These are phyloP conservation scores for Aphaenogaster rudis DNA, from an alignment of 1,140 invertebrate genomes.

Conservation along the genomic window DNA sequence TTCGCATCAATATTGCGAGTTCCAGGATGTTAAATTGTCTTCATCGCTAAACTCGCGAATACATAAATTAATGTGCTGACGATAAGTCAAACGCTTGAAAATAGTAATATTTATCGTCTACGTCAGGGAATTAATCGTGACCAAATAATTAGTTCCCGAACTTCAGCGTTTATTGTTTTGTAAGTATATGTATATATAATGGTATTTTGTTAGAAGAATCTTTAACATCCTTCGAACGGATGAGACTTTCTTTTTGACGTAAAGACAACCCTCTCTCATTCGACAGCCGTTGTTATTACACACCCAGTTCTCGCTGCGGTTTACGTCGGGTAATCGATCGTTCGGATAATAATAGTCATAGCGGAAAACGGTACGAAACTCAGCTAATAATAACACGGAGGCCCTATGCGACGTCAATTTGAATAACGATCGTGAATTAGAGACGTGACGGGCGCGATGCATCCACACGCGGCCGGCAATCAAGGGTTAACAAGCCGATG, in stretches of 20 bases:
- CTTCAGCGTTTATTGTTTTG: not conserved
- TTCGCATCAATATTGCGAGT: slow-evolving; percentile 32
- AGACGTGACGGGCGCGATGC: slow-evolving; percentile 52
- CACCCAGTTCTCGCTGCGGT: not conserved
- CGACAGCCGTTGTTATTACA: slow-evolving; percentile 12
- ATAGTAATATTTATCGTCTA: not conserved
- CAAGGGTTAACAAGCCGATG: slow-evolving; percentile 58
- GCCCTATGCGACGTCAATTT: slow-evolving; percentile 43
- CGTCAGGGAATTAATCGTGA: slow-evolving; percentile 5
- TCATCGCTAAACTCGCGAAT: slow-evolving; percentile 5
- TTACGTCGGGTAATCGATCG: slow-evolving; percentile 31
- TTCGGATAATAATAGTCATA: slow-evolving; percentile 35
- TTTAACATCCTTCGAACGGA: not conserved
- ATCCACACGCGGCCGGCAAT: slow-evolving; percentile 44
- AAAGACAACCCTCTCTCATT: not conserved
- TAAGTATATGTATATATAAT: not conserved
- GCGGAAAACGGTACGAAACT: slow-evolving; percentile 50
- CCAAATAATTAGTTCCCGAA: not conserved
- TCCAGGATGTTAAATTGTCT: slow-evolving; percentile 40
- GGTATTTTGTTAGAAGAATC: not conserved
- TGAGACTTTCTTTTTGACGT: slow-evolving; percentile 1
- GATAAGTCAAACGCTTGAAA: not conserved
- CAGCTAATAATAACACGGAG: slow-evolving; percentile 53
- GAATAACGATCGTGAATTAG: slow-evolving; percentile 65
- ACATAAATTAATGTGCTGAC: slow-evolving; percentile 2